A percentile compares a stretch with the other conserved stretches of the same genome.
These are phyloP conservation scores for Amazona finschi DNA, from an alignment of 2,797 vertebrate genomes.

Conservation along the genomic window DNA sequence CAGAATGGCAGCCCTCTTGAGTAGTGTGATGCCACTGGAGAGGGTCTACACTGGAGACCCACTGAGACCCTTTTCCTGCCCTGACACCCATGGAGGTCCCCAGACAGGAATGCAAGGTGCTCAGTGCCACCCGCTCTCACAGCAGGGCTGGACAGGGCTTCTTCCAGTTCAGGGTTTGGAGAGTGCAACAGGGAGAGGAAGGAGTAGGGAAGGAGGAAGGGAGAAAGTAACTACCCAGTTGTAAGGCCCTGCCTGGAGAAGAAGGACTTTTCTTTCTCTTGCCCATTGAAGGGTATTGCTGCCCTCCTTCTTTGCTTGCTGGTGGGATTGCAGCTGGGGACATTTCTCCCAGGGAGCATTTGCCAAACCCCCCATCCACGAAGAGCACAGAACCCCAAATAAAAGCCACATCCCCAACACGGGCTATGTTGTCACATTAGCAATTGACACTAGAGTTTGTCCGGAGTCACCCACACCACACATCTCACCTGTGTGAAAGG, in stretches of 20 bases:
- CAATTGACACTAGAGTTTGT: background rate
- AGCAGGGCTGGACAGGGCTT: background rate
- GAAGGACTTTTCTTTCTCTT: background rate
- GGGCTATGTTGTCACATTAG: background rate
- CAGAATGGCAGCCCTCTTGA: background rate
- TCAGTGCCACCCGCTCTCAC: fast-evolving
- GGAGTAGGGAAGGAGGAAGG: background rate
- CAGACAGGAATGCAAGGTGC: background rate
- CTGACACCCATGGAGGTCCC: background rate
- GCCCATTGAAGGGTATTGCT: background rate
- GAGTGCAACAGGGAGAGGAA: background rate
- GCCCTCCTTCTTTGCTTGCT: background rate
- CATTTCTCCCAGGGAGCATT: background rate
- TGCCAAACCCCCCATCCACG: background rate
- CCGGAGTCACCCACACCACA: background rate
- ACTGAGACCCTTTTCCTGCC: background rate
- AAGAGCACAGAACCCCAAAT: background rate
- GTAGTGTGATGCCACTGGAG: background rate
- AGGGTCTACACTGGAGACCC: background rate
- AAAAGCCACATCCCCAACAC: background rate
- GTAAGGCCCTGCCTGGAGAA: background rate
- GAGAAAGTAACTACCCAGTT: background rate
- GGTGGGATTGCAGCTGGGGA: background rate
- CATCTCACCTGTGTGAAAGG: slow-evolving; percentile 6
- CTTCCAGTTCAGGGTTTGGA: background rate